Conservation (phyloP, 2,888 invertebrate genomes). For the Melieria omissa region DNA sequence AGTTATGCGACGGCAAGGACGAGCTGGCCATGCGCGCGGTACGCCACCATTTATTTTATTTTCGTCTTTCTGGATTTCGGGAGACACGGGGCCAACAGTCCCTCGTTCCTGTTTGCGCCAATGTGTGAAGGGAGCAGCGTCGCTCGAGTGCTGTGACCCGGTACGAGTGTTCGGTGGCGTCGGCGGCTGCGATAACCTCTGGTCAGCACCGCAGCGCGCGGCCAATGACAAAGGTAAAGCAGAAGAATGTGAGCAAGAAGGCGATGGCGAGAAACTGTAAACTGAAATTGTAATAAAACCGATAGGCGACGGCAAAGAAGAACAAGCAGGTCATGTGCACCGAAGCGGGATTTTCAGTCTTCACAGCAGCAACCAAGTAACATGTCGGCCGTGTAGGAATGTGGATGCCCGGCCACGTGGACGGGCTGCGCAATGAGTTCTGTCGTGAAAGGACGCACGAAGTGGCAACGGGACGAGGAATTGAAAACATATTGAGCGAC, state of each 20-base stretch:
- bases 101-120: no score
- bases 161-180: constrained; percentile 16
- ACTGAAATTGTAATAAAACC: no score
- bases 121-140: background rate
- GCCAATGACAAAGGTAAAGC: background rate
- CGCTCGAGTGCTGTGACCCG: constrained; percentile 8
- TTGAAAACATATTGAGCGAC: constrained; percentile 27
- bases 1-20: constrained; percentile 18
- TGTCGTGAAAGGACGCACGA: background rate
- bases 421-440: background rate
- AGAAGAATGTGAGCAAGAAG: background rate
- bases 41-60: no score
- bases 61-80: no score
- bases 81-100: no score
- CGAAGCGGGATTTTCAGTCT: constrained; percentile 23
- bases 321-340: constrained; percentile 30
- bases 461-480: background rate
- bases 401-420: background rate
- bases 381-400: background rate
- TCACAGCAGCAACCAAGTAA: background rate
- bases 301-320: background rate
- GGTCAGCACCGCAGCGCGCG: background rate
- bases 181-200: constrained; percentile 21
- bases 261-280: background rate
- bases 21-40: background rate